A percentile compares a stretch with the other conserved stretches of the same genome.
These are phyloP conservation scores for Onychomys torridus DNA, from an alignment of 2,797 vertebrate genomes.

Conservation along the genomic window DNA sequence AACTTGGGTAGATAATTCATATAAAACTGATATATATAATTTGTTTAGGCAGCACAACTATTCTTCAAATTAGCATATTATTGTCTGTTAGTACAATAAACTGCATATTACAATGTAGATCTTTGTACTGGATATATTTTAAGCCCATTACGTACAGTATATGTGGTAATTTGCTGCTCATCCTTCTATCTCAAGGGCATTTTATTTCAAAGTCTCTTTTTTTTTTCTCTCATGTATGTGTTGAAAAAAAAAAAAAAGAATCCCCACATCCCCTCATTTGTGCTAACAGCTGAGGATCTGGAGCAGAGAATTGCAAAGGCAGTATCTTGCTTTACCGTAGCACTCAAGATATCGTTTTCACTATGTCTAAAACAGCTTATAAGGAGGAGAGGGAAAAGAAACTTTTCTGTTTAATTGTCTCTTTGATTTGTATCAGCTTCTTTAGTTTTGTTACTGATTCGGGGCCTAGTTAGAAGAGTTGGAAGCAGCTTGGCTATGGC, in stretches of 20 bases:
- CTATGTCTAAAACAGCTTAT: constrained; percentile 50
- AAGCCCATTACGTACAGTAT: background rate
- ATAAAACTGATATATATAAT: background rate
- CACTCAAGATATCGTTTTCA: constrained; percentile 59
- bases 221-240: background rate
- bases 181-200: background rate
- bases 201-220: background rate
- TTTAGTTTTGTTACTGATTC: constrained; percentile 73
- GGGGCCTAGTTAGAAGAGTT: constrained; percentile 75
- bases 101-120: background rate
- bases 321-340: constrained; percentile 1
- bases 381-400: constrained; percentile 31
- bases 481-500: constrained; percentile 77
- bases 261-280: background rate
- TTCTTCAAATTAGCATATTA: background rate
- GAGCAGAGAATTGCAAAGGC: background rate
- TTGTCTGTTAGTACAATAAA: background rate
- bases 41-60: background rate
- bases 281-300: constrained; percentile 24
- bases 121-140: constrained; percentile 1
- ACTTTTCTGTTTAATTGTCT: constrained; percentile 77
- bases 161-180: background rate
- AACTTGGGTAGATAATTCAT: background rate
- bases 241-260: background rate
- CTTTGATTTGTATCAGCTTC: constrained; percentile 73